Conservation (phyloP, 2,888 invertebrate species). For the Apodemia duryi region DNA sequence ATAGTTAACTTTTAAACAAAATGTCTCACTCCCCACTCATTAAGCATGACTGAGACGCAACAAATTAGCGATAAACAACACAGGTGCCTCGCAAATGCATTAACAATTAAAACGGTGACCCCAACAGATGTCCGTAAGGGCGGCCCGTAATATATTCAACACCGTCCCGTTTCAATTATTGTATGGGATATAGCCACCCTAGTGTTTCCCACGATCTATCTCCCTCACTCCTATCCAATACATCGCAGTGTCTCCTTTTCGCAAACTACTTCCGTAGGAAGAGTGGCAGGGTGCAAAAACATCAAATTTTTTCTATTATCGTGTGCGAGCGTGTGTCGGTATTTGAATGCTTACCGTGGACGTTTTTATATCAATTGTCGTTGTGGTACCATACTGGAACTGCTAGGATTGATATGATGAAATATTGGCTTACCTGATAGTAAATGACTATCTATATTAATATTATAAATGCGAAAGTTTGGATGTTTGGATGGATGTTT, state of each 20-base stretch:
- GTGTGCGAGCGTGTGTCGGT: conserved; percentile 3
- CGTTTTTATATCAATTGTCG: background rate
- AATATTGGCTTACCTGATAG: no score
- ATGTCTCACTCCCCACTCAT: background rate
- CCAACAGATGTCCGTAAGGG: conserved; percentile 32
- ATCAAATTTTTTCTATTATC: conserved; percentile 24
- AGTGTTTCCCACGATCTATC: conserved; percentile 70
- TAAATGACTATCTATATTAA: no score
- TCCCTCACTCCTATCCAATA: conserved; percentile 38
- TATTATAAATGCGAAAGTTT: no score
- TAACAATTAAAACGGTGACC: conserved; percentile 35
- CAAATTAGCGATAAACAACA: conserved; percentile 34
- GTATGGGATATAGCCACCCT: conserved; percentile 76
- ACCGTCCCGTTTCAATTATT: conserved; percentile 61
- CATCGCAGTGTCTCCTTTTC: conserved; percentile 37
- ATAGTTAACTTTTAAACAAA: no score
- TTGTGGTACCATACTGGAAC: no score
- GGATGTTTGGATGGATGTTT: no score
- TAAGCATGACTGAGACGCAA: background rate
- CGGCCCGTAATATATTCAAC: conserved; percentile 33
- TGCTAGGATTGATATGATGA: no score
- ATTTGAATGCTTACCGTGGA: conserved; percentile 16
- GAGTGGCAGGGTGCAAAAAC: conserved; percentile 66
- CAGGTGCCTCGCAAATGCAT: conserved; percentile 44
- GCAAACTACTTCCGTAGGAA: conserved; percentile 67